Percentiles rank a stretch among this genome's conserved stretches.
These are phyloP conservation scores for Lydus trimaculatus DNA, from an alignment of 2,888 invertebrate genomes.

Conservation along the genomic window DNA sequence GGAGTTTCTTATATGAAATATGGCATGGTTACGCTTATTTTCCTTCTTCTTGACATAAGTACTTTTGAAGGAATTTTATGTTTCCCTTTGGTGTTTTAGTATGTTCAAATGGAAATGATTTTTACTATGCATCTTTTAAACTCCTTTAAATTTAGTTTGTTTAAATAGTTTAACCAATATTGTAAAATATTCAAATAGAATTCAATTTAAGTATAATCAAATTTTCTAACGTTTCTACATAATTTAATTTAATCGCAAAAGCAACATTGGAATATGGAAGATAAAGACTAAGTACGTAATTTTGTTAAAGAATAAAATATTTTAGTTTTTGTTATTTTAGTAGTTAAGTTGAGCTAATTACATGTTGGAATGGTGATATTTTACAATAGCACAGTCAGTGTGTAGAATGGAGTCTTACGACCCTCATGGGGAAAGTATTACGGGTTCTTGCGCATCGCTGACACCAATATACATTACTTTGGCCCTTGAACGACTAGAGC, in stretches of 20 bases:
- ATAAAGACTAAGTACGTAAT: not conserved
- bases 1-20: conserved; percentile 29
- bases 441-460: conserved; percentile 39
- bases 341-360: conserved; percentile 32
- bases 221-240: too few species aligned
- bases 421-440: conserved; percentile 23
- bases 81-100: not conserved
- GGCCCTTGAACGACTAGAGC: conserved; percentile 35
- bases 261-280: not conserved
- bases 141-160: too few species aligned
- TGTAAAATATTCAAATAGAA: not conserved
- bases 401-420: conserved; percentile 20
- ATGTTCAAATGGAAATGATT: not conserved
- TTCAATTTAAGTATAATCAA: not conserved
- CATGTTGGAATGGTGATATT: conserved; percentile 35
- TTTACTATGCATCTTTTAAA: not conserved
- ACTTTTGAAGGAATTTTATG: not conserved
- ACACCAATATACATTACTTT: conserved; percentile 44
- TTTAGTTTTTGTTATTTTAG: conserved; percentile 29
- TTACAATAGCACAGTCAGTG: conserved; percentile 20
- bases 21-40: conserved; percentile 31
- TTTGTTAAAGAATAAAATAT: conserved; percentile 20
- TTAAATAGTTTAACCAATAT: too few species aligned
- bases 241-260: not conserved
- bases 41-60: conserved; percentile 19